Base-by-base conservation (phyloP, 2,797 vertebrate species). In the Percopsis omiscomaycus region DNA sequence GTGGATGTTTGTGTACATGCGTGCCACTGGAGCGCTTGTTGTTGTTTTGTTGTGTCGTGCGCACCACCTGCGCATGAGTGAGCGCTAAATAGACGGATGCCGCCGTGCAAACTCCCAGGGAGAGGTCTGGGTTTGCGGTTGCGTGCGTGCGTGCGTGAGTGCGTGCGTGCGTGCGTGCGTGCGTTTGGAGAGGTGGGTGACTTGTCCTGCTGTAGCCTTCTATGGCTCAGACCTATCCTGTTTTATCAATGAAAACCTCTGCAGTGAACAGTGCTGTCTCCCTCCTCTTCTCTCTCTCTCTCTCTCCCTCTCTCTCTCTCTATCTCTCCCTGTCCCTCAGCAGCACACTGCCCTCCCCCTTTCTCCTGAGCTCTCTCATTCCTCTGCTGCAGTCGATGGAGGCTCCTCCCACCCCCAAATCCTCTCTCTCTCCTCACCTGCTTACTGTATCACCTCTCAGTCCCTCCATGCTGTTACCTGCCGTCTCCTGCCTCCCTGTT, bases 181-280 rank as follows among this genome's bases (percentile, higher is more conserved):
- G 56, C 74, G 69, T 49, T 61, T 75, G 68, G 74, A 71, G 73
- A 64, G 30, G 75, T 45, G 66, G 59, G 66, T 68, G 78, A 71
- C 79, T 67, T 73, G 74, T 81, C 81, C 80, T 82, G 83, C 66
- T 84, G 82, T 75, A 71, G 79, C 77, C 59, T 47, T 13, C 6
- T 78, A 58, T 64, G 65, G 69, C 73, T 75, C 69, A 56, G 59
- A 68, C 42, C 32, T 42, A 55, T 9, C 42, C 73, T 73, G 81
- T 81, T 91, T 91, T 90, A 84, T 91, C 87, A 91, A 91, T 91
- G 88, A 88, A 85, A 68, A 68, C 61, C 69, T 89, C 86, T 66
- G 84, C 85, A 88, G 85, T 81, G 74, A 87, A 66, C 80, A 72
- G 81, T 82, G 76, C 80, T 5, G n/a, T 65, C 75, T 71, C 77